phyloP scores from a whole-genome alignment of 1,140 invertebrate species.

The Panulirus ornatus region DNA sequence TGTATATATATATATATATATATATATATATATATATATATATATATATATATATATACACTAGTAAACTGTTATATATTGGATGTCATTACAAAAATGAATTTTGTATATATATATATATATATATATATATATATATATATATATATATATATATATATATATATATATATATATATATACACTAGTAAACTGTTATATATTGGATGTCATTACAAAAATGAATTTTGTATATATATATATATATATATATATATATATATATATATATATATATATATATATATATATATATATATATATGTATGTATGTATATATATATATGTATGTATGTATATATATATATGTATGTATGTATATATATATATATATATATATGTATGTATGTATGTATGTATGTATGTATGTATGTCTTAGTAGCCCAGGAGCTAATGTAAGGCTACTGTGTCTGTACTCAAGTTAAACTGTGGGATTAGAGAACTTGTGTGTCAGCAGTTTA shows the following conservation, averaged over 20 bases:
- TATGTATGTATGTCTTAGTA: neutral
- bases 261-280: neutral
- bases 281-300: slow-evolving; percentile 16
- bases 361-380: slow-evolving; percentile 12
- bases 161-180: neutral
- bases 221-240: too few relatives aligned
- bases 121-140: neutral
- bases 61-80: neutral
- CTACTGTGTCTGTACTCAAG: neutral
- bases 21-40: slow-evolving; percentile 41
- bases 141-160: neutral
- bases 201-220: neutral
- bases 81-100: too few relatives aligned
- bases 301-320: slow-evolving; percentile 28
- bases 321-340: slow-evolving; percentile 28
- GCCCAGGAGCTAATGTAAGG: neutral
- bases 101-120: neutral
- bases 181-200: too few relatives aligned
- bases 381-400: neutral
- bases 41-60: slow-evolving; percentile 38
- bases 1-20: slow-evolving; percentile 35
- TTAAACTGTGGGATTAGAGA: too few relatives aligned
- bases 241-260: neutral
- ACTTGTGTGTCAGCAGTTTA: too few relatives aligned
- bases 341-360: slow-evolving; percentile 6